Percentiles rank a stretch among this genome's conserved stretches.
phyloP scores from a whole-genome alignment of 2,888 invertebrate species.

The Euzophera pinguis region DNA sequence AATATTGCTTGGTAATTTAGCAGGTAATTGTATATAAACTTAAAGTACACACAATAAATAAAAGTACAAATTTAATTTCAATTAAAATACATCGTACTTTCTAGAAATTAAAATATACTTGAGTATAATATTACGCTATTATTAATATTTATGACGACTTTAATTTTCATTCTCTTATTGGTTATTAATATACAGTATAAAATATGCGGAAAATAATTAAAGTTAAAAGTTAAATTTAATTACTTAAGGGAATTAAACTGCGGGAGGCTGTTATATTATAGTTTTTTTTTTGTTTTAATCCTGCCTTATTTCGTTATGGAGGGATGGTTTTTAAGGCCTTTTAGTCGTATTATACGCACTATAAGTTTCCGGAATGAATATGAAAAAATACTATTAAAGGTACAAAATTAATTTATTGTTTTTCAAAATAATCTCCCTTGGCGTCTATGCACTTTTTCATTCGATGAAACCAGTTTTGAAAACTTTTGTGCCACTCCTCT shows the following conservation, averaged over 20 bases:
- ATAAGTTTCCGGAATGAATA: too few relatives aligned
- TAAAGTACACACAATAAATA: background rate
- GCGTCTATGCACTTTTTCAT: too few relatives aligned
- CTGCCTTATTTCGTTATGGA: too few relatives aligned
- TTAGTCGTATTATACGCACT: background rate
- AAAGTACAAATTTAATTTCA: background rate
- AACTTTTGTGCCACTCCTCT: too few relatives aligned
- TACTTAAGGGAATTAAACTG: background rate
- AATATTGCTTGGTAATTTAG: too few relatives aligned
- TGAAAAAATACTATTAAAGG: too few relatives aligned
- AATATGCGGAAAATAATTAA: background rate
- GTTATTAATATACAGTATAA: background rate
- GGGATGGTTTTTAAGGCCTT: conserved; percentile 3
- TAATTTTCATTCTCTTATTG: conserved; percentile 4
- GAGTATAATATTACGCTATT: too few relatives aligned
- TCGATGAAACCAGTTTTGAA: too few relatives aligned
- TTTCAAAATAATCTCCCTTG: too few relatives aligned
- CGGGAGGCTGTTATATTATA: background rate
- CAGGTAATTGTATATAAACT: too few relatives aligned
- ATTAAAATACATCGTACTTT: background rate
- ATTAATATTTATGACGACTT: background rate
- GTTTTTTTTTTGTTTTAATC: too few relatives aligned
- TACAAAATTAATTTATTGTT: too few relatives aligned
- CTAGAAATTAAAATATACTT: background rate
- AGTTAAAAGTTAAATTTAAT: conserved; percentile 4